phyloP scores from a whole-genome alignment of 2,113 vertebrate genomes.

The Thamnaconus septentrionalis region DNA sequence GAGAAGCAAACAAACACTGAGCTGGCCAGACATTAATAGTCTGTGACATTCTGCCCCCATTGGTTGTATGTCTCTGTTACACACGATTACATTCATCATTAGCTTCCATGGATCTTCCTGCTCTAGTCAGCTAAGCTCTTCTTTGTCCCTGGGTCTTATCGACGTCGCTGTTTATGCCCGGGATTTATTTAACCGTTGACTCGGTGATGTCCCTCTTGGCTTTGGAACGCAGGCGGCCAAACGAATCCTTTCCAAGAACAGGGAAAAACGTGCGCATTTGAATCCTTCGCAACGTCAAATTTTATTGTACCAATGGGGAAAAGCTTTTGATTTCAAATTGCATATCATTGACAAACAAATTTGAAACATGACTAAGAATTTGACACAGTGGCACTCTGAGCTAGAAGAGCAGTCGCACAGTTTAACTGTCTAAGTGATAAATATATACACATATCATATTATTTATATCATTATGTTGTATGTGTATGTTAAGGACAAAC shows the following conservation, averaged over 20 bases:
- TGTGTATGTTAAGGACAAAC: too few species aligned
- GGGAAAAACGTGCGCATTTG: neutral
- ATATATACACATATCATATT: too few species aligned
- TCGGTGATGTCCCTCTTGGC: constrained; percentile 19
- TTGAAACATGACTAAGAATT: too few species aligned
- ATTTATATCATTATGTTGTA: too few species aligned
- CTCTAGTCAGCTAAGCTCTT: constrained; percentile 18
- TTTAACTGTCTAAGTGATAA: too few species aligned
- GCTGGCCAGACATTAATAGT: constrained; percentile 79
- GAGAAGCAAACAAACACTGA: constrained; percentile 76
- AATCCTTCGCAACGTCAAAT: constrained; percentile 1
- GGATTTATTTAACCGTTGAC: constrained; percentile 11
- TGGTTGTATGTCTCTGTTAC: constrained; percentile 84
- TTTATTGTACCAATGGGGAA: too few species aligned
- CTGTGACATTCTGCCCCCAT: constrained; percentile 75
- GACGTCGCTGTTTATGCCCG: constrained; percentile 11
- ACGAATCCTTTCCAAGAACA: constrained; percentile 22
- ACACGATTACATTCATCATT: constrained; percentile 79
- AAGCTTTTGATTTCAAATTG: too few species aligned
- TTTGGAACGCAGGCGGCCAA: constrained; percentile 13
- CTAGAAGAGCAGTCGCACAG: too few species aligned
- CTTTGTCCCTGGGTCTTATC: constrained; percentile 43
- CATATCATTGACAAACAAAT: too few species aligned
- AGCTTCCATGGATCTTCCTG: constrained; percentile 66
- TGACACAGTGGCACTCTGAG: too few species aligned